Base-by-base conservation (phyloP, 2,888 invertebrate genomes). In the Leucoma salicis region DNA sequence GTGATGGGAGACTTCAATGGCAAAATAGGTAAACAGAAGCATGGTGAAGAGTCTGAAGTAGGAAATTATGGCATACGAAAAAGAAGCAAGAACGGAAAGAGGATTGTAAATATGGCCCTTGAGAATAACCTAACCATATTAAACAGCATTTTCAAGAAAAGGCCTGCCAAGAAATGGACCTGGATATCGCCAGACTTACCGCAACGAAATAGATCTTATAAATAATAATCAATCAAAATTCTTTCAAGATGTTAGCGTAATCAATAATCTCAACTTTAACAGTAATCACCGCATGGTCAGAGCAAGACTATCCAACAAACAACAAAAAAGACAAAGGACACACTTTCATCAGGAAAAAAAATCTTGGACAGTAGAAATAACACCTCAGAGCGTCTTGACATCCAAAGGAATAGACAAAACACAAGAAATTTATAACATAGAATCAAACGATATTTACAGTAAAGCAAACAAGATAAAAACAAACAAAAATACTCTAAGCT, bases 171-270 rank as follows among this genome's bases (percentile, higher is more conserved):
- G 7, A 33, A 33, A 21, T 24, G 33, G 21, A 21, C 21, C 1
- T 33, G 38, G 38, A 28, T 38, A 6, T 38, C 36, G 2, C 36
- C 31, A 2, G 38, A 38, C 13, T 2, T 11, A 3, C 1, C 1
- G n/a, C 1, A 38, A 38, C 13, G 31, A 38, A 21, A 38, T 38
- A 18, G 38, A 38, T 11, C 18, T 31, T 25, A 38, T 38, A 6
- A 18, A 5, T 3, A 11, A 3, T 10, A 38, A 29, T 14, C 1
- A 31, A 10, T 5, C 13, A 2, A 25, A 36, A n/a, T 14, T 14
- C 13, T 25, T 36, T 11, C n/a, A 24, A 36, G 27, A 36, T 14
- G 8, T 27, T 3, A 27, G 7, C 11, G 14, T 27, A n/a, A n/a
- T n/a, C n/a, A n/a, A n/a, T n/a, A n/a, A n/a, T n/a, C n/a, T n/a